Base-by-base conservation (phyloP, 2,113 vertebrate genomes). In the Coracopsis vasa region DNA sequence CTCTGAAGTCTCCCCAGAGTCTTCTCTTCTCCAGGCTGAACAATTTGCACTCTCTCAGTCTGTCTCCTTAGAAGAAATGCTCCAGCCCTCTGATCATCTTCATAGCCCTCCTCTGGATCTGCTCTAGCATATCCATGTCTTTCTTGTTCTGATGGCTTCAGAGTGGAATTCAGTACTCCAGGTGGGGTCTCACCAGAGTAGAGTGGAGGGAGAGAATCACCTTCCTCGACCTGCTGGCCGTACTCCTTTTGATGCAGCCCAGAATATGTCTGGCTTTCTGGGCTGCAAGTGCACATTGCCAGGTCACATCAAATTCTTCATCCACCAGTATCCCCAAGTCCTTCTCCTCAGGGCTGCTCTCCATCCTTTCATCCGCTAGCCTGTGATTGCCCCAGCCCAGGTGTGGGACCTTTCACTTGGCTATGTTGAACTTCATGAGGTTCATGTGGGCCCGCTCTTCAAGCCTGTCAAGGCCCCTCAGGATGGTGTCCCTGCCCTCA, bases 231-330 rank as follows among this genome's bases (percentile, higher is more conserved):
- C 33, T 72, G 31, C 48, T 80, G 41, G 7, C 11, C 41, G 31
- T 2, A 0, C 8, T 51, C 6, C 25, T 78, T 39, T 69, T 73
- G n/a, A 65, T 81, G 42, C 13, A 91, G 31, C 28, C 28, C 44
- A 74, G 18, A 31, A 58, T 9, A 62, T 1, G 1, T 5, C 1
- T 90, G 56, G 9, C 37, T 20, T 61, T 80, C 62, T 80, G 13
- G 29, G 12, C 45, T 83, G 29, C 0, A 1, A 51, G 24, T 0
- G 0, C 7, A 3, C 24, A 6, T 44, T 53, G 16, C 20, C 6
- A 2, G n/a, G 4, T 80, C 33, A 27, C 2, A 3, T 39, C 13
- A 37, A 71, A 4, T 4, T 82, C 25, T 58, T 79, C 20, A 62
- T 33, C 31, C 8, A 47, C 4, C 12, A 39, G 6, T 20, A 64